These are phyloP conservation scores for Hydrolagus colliei DNA, from an alignment of 2,797 vertebrate genomes.

Conservation along the genomic window DNA sequence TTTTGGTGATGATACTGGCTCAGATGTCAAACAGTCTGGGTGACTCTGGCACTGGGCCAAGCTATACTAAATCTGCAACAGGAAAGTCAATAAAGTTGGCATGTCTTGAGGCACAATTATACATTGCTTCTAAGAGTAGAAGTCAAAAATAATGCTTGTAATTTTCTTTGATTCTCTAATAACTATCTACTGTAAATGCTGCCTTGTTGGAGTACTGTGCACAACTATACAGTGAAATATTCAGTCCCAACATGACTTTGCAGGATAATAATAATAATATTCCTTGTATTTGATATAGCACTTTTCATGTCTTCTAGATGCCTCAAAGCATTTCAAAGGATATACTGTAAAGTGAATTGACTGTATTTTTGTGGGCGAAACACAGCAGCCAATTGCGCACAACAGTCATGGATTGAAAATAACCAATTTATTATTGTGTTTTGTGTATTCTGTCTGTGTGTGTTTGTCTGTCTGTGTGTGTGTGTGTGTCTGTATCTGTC, in stretches of 20 bases:
- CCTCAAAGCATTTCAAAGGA: too few relatives aligned
- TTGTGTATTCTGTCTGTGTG: too few relatives aligned
- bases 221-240: neutral
- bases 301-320: too few relatives aligned
- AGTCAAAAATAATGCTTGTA: conserved; percentile 9
- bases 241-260: neutral
- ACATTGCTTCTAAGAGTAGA: neutral
- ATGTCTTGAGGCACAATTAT: neutral
- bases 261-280: too few relatives aligned
- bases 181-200: neutral
- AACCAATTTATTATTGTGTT: too few relatives aligned
- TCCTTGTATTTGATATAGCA: too few relatives aligned
- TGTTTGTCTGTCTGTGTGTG: too few relatives aligned
- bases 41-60: neutral
- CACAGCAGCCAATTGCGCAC: too few relatives aligned
- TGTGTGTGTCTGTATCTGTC: too few relatives aligned
- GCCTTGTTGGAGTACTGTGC: neutral
- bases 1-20: neutral
- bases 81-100: neutral
- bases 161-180: conserved; percentile 2
- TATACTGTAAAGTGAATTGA: too few relatives aligned
- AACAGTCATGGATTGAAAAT: too few relatives aligned
- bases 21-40: neutral
- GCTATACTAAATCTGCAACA: neutral
- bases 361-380: too few relatives aligned